Evolutionary conservation across 2,888 invertebrate genomes (phyloP).

Genomic region (Sinopyrophorus schimmeli): DNA sequence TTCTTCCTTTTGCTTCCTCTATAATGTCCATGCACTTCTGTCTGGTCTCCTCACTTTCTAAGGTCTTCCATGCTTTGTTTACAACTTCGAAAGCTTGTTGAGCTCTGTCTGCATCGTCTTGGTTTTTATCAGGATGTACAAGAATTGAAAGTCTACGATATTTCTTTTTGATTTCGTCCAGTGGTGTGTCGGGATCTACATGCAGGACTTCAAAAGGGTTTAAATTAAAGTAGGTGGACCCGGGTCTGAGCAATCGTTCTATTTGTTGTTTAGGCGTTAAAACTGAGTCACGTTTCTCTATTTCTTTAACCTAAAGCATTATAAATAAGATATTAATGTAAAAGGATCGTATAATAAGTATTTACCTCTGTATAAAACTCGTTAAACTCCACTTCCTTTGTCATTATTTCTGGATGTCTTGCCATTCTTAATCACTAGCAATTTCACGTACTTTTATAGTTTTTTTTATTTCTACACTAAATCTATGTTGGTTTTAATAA

Average conservation of each 20-base stretch:
- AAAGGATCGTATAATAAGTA: slow-evolving; percentile 28
- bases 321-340: slow-evolving; percentile 4
- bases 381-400: slow-evolving; percentile 73
- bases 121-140: slow-evolving; percentile 99
- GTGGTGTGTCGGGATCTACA: slow-evolving; percentile 83
- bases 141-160: slow-evolving; percentile 95
- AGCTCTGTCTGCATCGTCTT: slow-evolving; percentile 92
- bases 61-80: slow-evolving; percentile 91
- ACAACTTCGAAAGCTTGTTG: slow-evolving; percentile 92
- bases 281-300: slow-evolving; percentile 96
- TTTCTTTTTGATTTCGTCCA: slow-evolving; percentile 95
- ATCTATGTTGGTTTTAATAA: too few species aligned
- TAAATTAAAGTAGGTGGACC: slow-evolving; percentile 97
- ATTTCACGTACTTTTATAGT: too few species aligned
- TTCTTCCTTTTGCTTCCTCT: slow-evolving; percentile 93
- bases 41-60: slow-evolving; percentile 93
- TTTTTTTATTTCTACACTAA: too few species aligned
- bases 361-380: slow-evolving; percentile 83
- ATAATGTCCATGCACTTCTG: slow-evolving; percentile 95
- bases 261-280: slow-evolving; percentile 97
- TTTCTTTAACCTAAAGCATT: slow-evolving; percentile 86
- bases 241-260: slow-evolving; percentile 91
- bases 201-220: slow-evolving; percentile 94
- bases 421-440: too few species aligned
- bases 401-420: too few species aligned